These are phyloP conservation scores for Mechanitis messenoides DNA, from an alignment of 2,888 invertebrate genomes.

Conservation along the genomic window DNA sequence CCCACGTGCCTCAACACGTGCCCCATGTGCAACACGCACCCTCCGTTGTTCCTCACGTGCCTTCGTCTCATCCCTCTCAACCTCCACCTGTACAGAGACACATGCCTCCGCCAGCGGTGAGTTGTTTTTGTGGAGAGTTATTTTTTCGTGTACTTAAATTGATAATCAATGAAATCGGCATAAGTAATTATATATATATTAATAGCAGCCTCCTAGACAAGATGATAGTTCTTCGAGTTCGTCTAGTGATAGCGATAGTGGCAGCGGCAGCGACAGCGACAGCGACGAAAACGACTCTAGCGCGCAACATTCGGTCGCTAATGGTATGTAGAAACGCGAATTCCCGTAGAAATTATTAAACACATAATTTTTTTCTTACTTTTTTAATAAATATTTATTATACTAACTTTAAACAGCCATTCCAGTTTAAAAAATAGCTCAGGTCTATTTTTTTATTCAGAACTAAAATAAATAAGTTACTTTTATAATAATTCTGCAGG, in stretches of 20 bases:
- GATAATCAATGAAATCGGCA: background rate
- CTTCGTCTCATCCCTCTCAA: slow-evolving; percentile 12
- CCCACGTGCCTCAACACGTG: slow-evolving; percentile 18
- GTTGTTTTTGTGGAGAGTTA: background rate
- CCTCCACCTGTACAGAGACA: slow-evolving; percentile 7
- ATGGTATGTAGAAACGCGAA: slow-evolving; percentile 38
- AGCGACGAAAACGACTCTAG: slow-evolving; percentile 54
- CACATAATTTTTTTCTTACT: background rate
- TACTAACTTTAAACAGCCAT: too few relatives aligned
- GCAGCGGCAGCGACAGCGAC: slow-evolving; percentile 63
- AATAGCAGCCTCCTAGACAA: slow-evolving; percentile 36
- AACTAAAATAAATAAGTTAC: background rate
- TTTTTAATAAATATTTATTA: too few relatives aligned
- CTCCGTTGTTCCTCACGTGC: slow-evolving; percentile 11
- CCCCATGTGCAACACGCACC: slow-evolving; percentile 7
- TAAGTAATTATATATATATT: background rate
- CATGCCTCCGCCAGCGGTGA: slow-evolving; percentile 17
- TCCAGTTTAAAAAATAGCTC: too few relatives aligned
- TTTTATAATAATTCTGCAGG: slow-evolving; percentile 15
- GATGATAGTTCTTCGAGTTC: slow-evolving; percentile 71
- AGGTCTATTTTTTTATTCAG: too few relatives aligned
- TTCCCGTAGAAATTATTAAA: background rate
- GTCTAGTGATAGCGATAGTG: slow-evolving; percentile 67
- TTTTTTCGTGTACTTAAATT: background rate
- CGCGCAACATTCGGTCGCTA: slow-evolving; percentile 43